phyloP scores from a whole-genome alignment of 2,888 invertebrate genomes.

The Cryptophagus acutangulus region DNA sequence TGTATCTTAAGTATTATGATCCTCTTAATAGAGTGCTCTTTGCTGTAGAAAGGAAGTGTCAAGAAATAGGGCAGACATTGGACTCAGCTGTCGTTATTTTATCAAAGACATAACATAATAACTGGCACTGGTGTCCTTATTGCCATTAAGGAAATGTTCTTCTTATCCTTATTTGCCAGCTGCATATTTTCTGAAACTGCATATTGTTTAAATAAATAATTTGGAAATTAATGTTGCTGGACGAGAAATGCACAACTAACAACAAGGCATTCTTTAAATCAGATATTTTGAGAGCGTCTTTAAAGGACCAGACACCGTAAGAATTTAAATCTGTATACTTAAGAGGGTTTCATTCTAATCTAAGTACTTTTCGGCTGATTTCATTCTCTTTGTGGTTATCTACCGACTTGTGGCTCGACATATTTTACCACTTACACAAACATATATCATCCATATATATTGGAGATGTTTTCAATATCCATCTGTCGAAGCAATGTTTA shows the following conservation, averaged over 20 bases:
- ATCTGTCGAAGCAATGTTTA: no score
- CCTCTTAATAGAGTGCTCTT: slow-evolving; percentile 4
- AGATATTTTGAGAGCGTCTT: no score
- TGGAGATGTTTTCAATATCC: no score
- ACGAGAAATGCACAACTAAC: no score
- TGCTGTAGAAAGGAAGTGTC: slow-evolving; percentile 13
- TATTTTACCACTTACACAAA: slow-evolving; percentile 35
- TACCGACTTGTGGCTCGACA: slow-evolving; percentile 33
- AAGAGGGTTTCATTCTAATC: slow-evolving; percentile 23
- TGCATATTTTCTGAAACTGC: slow-evolving; percentile 29
- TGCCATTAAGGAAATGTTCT: slow-evolving; percentile 32
- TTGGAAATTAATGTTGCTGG: no score
- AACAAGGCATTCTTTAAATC: no score
- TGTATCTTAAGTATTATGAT: slow-evolving; percentile 12
- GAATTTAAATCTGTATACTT: slow-evolving; percentile 14
- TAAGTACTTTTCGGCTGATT: slow-evolving; percentile 31
- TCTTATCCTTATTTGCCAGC: slow-evolving; percentile 33
- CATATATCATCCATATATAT: slow-evolving; percentile 28
- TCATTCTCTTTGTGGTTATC: slow-evolving; percentile 31
- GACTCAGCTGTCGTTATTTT: slow-evolving; percentile 39
- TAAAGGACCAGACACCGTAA: slow-evolving; percentile 13
- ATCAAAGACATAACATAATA: slow-evolving; percentile 32
- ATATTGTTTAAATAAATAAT: no score
- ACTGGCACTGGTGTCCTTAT: slow-evolving; percentile 23
- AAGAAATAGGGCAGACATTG: slow-evolving; percentile 22